phyloP scores from a whole-genome alignment of 2,113 vertebrate species.

The Trachemys scripta region DNA sequence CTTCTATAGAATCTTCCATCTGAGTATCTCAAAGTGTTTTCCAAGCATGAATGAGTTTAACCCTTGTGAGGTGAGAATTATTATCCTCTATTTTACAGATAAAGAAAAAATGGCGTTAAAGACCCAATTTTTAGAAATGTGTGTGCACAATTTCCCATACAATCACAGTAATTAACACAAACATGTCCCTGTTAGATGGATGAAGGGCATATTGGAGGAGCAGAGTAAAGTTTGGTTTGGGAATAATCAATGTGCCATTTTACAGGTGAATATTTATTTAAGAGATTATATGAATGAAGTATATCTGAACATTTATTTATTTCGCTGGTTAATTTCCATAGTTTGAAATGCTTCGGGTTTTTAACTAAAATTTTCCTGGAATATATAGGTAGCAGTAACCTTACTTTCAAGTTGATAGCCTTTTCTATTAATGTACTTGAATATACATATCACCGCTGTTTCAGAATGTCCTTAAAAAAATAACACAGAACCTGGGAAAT shows the following conservation, averaged over 20 bases:
- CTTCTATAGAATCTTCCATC: background rate
- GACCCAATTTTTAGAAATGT: background rate
- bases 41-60: background rate
- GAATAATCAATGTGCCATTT: background rate
- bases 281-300: background rate
- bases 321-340: background rate
- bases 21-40: background rate
- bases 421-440: background rate
- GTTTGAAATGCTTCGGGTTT: background rate
- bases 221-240: background rate
- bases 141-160: background rate
- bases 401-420: background rate
- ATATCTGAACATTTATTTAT: background rate
- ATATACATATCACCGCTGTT: background rate
- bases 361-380: background rate
- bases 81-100: background rate
- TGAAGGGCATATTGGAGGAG: background rate
- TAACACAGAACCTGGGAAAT: conserved; percentile 35
- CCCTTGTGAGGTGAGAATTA: background rate
- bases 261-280: background rate
- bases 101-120: background rate
- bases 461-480: conserved; percentile 15
- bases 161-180: background rate
- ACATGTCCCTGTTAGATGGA: background rate
- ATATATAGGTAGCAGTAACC: background rate